phyloP scores from a whole-genome alignment of 1,140 invertebrate species.

The Drosophila miranda region DNA sequence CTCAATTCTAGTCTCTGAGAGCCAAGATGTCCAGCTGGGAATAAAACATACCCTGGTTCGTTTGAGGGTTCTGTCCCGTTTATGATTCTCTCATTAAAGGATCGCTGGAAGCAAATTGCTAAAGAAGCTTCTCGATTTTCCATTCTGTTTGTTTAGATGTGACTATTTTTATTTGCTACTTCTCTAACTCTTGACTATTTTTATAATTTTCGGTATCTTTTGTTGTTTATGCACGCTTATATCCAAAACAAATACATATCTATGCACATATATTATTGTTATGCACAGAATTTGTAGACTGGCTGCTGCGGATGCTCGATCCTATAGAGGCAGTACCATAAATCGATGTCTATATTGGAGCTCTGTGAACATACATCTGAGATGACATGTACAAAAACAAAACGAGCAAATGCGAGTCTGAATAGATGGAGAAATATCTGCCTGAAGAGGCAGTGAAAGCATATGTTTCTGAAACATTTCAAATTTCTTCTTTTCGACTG shows the following conservation, averaged over 20 bases:
- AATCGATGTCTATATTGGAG: constrained; percentile 48
- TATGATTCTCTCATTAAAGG: too few relatives aligned
- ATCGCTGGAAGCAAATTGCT: too few relatives aligned
- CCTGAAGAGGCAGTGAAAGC: constrained; percentile 8
- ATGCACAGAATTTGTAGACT: constrained; percentile 52
- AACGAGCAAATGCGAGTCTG: not conserved
- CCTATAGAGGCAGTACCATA: constrained; percentile 37
- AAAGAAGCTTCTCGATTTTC: too few relatives aligned
- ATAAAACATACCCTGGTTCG: too few relatives aligned
- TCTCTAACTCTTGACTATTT: constrained; percentile 34
- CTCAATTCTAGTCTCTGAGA: too few relatives aligned
- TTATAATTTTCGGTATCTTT: constrained; percentile 16
- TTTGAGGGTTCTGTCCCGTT: too few relatives aligned
- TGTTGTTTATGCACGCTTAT: constrained; percentile 36
- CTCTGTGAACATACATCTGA: constrained; percentile 15
- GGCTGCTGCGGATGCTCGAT: constrained; percentile 11
- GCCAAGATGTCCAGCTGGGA: too few relatives aligned
- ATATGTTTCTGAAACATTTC: constrained; percentile 32
- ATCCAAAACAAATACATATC: not conserved
- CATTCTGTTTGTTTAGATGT: too few relatives aligned
- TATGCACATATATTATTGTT: constrained; percentile 36
- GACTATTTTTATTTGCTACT: constrained; percentile 2
- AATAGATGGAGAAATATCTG: constrained; percentile 27
- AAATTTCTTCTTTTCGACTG: constrained; percentile 35
- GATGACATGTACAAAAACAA: constrained; percentile 4